A percentile compares a stretch with the other conserved stretches of the same genome.
phyloP scores from a whole-genome alignment of 1,140 invertebrate genomes.

The Anoplolepis gracilipes region DNA sequence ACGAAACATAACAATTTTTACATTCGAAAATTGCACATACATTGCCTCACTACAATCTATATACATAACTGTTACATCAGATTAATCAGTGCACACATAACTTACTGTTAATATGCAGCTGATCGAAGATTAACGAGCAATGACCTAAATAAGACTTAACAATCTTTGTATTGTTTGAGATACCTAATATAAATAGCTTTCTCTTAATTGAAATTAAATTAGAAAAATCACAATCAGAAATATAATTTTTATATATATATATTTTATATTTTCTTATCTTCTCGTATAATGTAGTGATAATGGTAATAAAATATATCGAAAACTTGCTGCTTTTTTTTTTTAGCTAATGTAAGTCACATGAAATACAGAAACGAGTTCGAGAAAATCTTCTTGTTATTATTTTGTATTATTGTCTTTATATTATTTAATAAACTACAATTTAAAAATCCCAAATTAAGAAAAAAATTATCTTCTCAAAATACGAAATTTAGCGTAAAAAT shows the following conservation, averaged over 20 bases:
- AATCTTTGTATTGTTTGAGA: not conserved
- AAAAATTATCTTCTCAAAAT: too few relatives aligned
- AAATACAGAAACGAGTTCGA: not conserved
- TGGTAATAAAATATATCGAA: not conserved
- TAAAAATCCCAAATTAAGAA: too few relatives aligned
- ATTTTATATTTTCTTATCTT: not conserved
- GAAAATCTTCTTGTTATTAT: not conserved
- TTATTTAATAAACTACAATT: too few relatives aligned
- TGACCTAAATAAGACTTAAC: conserved; percentile 10
- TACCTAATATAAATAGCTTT: too few relatives aligned
- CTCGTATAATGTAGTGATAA: not conserved
- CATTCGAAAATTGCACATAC: too few relatives aligned
- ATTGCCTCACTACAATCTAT: too few relatives aligned
- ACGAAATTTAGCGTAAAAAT: too few relatives aligned
- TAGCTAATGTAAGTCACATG: not conserved
- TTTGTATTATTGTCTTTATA: too few relatives aligned
- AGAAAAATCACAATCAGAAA: not conserved
- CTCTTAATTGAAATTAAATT: not conserved
- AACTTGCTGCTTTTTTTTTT: not conserved
- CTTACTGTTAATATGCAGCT: too few relatives aligned
- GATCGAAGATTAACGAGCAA: not conserved
- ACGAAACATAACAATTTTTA: too few relatives aligned
- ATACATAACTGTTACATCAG: too few relatives aligned
- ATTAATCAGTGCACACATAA: too few relatives aligned
- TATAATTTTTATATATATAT: not conserved